Evolutionary conservation across 2,888 invertebrate species (phyloP), one percentile per base, ranked within the genome.

Genomic region (Carterocephalus palaemon): DNA sequence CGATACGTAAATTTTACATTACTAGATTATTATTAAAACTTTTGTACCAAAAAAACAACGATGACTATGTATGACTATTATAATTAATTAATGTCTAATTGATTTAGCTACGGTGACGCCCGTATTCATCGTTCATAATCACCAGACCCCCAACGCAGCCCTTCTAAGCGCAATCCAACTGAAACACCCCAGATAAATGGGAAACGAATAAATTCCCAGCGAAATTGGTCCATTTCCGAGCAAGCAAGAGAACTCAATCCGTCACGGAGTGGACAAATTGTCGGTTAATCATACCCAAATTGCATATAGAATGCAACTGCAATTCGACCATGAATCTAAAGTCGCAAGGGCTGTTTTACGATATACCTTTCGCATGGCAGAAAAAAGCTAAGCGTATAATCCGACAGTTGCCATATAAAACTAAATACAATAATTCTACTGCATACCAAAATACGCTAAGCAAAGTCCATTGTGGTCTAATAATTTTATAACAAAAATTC

Each of bases 201-300:
- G 70, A 73, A 73, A 67, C 67, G 65, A 64, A 76, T 78, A 76
- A 75, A 80, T 82, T 74, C 71, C 64, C 64, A 56, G 48, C 54
- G 57, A 74, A 83, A 84, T 85, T 75, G 80, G 70, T 77, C 79
- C 67, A 84, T 84, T 82, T 85, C 83, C 78, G 73, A 52, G 55
- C 60, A 53, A 70, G 72, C 73, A 64, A 64, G 66, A 77, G 71
- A 64, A 74, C 65, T 76, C 74, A 69, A 79, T 82, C 73, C 65
- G 79, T 67, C 69, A 70, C 62, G 64, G 69, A 57, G 61, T 67
- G 67, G 72, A 74, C 75, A 68, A 69, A 68, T 63, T 60, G 57
- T 51, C 51, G 51, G 48, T 51, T 54, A 57, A 61, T 61, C 59
- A 59, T 47, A 46, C 46, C 32, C 49, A 49, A 55, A 55, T 53